Conservation (phyloP, 2,113 vertebrate genomes). For the Siniperca knerii region DNA sequence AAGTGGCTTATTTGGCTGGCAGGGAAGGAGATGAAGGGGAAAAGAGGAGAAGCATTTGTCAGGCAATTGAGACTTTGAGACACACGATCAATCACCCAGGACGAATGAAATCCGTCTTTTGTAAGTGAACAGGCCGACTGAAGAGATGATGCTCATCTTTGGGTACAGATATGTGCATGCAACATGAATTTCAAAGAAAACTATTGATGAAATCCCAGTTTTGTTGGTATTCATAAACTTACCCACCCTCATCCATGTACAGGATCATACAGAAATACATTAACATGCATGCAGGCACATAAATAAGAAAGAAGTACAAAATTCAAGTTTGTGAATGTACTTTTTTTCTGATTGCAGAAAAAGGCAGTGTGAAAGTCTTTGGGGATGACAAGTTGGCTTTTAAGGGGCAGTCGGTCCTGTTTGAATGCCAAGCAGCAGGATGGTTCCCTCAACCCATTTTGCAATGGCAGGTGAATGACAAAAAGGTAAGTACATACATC, state of each 20-base stretch:
- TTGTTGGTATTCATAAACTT: background rate
- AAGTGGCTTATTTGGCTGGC: constrained; percentile 65
- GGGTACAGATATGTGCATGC: background rate
- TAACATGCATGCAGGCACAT: background rate
- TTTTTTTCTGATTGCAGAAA: constrained; percentile 79
- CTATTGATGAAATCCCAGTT: constrained; percentile 6
- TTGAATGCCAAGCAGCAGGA: constrained; percentile 86
- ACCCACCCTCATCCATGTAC: background rate
- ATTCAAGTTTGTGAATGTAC: background rate
- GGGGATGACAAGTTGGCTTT: constrained; percentile 74
- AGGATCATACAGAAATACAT: background rate
- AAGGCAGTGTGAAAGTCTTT: constrained; percentile 84
- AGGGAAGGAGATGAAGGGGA: constrained; percentile 51
- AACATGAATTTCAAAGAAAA: constrained; percentile 19
- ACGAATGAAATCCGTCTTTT: constrained; percentile 49
- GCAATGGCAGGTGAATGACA: constrained; percentile 84
- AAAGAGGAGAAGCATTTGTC: constrained; percentile 42
- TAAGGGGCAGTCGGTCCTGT: constrained; percentile 77
- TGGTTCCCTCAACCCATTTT: constrained; percentile 88
- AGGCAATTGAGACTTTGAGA: constrained; percentile 59
- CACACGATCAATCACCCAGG: constrained; percentile 52
- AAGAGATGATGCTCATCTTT: constrained; percentile 24
- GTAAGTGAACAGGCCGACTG: constrained; percentile 24
- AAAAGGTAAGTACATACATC: constrained; percentile 58
- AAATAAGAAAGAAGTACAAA: background rate